Evolutionary conservation across 1,140 invertebrate species (phyloP).

Genomic region (Leguminivora glycinivorella): DNA sequence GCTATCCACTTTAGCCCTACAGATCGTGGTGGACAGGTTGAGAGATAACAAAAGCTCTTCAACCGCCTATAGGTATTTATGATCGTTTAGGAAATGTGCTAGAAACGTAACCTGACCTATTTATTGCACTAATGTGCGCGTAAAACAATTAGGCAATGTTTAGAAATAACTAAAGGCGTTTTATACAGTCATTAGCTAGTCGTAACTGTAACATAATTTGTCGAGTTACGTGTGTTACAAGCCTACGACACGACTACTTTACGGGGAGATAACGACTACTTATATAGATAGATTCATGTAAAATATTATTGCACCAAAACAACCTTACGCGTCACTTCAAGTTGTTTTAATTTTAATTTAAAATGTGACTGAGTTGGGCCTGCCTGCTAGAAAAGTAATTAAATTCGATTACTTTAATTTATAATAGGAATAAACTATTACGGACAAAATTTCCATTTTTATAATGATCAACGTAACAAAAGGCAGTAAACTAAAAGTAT

Average conservation of each 20-base stretch:
- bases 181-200: conserved; percentile 38
- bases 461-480: too few species aligned
- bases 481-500: too few species aligned
- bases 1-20: not conserved
- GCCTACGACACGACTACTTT: conserved; percentile 24
- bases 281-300: not conserved
- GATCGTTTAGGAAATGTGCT: conserved; percentile 36
- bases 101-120: conserved; percentile 34
- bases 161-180: conserved; percentile 36
- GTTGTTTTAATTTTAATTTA: too few species aligned
- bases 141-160: conserved; percentile 38
- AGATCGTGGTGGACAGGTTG: too few species aligned
- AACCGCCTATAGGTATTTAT: too few species aligned
- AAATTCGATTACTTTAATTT: too few species aligned
- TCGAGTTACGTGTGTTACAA: conserved; percentile 29
- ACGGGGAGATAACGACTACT: conserved; percentile 2
- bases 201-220: conserved; percentile 36
- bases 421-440: too few species aligned
- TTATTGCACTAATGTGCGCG: conserved; percentile 22
- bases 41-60: too few species aligned
- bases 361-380: too few species aligned
- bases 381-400: too few species aligned
- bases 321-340: too few species aligned
- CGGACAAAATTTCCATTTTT: too few species aligned
- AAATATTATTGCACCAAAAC: not conserved